Evolutionary conservation across 2,797 vertebrate species (phyloP).

Genomic region (Myotis vivesi): DNA sequence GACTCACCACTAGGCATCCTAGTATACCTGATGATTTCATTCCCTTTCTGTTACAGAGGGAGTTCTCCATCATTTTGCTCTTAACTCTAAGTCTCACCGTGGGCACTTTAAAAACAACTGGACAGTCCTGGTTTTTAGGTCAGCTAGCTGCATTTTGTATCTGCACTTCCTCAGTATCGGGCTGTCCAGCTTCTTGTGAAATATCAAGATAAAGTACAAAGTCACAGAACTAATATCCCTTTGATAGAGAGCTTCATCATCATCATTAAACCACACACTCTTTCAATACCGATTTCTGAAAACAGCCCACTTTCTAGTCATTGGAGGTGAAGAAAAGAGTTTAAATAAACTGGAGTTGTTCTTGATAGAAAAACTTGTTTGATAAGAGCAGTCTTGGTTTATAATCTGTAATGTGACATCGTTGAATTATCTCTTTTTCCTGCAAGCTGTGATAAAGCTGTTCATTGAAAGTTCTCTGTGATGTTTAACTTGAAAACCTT

Average conservation of each 20-base stretch:
- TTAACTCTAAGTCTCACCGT: not conserved
- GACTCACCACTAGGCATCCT: conserved; percentile 1
- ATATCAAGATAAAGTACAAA: not conserved
- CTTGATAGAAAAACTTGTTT: not conserved
- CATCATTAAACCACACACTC: not conserved
- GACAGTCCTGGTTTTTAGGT: not conserved
- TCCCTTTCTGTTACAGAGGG: not conserved
- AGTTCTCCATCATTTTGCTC: not conserved
- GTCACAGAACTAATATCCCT: not conserved
- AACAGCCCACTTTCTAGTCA: not conserved
- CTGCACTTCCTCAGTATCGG: not conserved
- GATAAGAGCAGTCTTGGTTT: conserved; percentile 5
- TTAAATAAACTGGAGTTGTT: not conserved
- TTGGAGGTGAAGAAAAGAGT: not conserved
- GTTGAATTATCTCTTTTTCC: not conserved
- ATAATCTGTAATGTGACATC: not conserved
- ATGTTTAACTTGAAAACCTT: conserved; percentile 10
- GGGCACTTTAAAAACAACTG: not conserved
- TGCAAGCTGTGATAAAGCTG: not conserved
- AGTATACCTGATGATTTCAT: conserved; percentile 8
- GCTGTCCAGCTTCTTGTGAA: not conserved
- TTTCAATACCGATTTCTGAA: not conserved
- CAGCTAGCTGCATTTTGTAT: not conserved
- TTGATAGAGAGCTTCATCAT: not conserved
- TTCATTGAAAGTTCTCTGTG: not conserved